Evolutionary conservation across 37 sponge, comb jelly and placozoan species (phyloP), one percentile per base, ranked within the genome.

Genomic region (Dysidea cf. avara): DNA sequence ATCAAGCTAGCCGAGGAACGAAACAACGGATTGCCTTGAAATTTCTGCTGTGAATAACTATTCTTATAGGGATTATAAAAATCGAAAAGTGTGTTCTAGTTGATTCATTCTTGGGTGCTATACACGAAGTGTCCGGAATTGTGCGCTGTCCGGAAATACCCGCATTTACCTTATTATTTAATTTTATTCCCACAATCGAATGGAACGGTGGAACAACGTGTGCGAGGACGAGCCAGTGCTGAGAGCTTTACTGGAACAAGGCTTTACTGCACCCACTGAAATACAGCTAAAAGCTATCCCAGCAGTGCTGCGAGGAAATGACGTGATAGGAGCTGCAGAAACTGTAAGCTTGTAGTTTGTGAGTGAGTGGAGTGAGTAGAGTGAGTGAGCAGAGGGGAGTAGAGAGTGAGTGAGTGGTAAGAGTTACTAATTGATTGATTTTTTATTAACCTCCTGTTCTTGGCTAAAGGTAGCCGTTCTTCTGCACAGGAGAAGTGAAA

Each of bases 251-350:
- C 14, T 55, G 28, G 87, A 89, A 12, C 66, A 80, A 20, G 76
- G 76, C 7, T 95, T 98, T 74, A 56, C 55, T 11, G 24, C 33
- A 18, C 99, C 99, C 3, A 98, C 99, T 18, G 84, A 81, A 29
- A 92, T 98, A 7, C 99, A 98, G 61, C 43, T 18, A 26, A 36
- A 68, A 40, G 89, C 87, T 54, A 86, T 98, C 28, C 90, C 96
- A 20, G 49, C 81, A 22, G 94, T 87, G 13, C 66, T 89, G 7
- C 35, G 46, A 2, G 66, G 69, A 48, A 53, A 68, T 17, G 93
- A 97, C 57, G 77, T 98, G 29, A 83, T 98, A 3, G 99, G 99
- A 68, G 99, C 99, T 43, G 96, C 99, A 33, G 99, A 98, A 53
- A 98, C 99, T 13, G 94, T 93, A 39, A 65, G 85, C 70, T 14